These are phyloP conservation scores for Sinocyclocheilus grahami DNA, from an alignment of 2,113 vertebrate species.

Conservation along the genomic window DNA sequence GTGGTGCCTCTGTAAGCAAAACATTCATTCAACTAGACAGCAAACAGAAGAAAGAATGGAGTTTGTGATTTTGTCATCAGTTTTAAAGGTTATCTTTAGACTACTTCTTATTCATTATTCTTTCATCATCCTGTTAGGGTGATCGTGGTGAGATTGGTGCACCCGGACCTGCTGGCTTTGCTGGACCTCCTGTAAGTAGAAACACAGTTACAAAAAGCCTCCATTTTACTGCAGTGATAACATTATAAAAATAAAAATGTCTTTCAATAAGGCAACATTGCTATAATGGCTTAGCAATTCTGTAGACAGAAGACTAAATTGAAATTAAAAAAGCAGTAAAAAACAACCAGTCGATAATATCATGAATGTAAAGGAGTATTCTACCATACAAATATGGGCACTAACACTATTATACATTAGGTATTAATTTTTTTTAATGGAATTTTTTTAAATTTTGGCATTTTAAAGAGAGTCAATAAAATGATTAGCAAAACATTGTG, in stretches of 20 bases:
- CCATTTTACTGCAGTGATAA: background rate
- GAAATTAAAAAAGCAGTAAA: background rate
- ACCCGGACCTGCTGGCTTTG: conserved; percentile 95
- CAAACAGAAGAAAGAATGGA: background rate
- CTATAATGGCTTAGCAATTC: too few species aligned
- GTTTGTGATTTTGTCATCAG: background rate
- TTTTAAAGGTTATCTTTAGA: background rate
- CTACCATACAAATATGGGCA: background rate
- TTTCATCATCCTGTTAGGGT: conserved; percentile 75
- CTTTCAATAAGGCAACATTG: background rate
- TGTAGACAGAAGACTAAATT: too few species aligned
- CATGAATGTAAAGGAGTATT: conserved; percentile 63
- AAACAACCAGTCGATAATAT: background rate
- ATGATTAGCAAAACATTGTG: background rate
- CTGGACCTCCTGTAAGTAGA: conserved; percentile 94
- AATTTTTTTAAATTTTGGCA: background rate
- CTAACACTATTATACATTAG: background rate
- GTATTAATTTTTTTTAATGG: background rate
- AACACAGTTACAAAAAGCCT: background rate
- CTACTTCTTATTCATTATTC: background rate
- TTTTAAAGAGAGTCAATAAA: background rate
- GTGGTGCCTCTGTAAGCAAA: conserved; percentile 87
- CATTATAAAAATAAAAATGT: background rate
- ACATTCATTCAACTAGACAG: background rate
- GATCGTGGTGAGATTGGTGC: conserved; percentile 93